phyloP scores from a whole-genome alignment of 2,888 invertebrate genomes.

The Suillia variegata region DNA sequence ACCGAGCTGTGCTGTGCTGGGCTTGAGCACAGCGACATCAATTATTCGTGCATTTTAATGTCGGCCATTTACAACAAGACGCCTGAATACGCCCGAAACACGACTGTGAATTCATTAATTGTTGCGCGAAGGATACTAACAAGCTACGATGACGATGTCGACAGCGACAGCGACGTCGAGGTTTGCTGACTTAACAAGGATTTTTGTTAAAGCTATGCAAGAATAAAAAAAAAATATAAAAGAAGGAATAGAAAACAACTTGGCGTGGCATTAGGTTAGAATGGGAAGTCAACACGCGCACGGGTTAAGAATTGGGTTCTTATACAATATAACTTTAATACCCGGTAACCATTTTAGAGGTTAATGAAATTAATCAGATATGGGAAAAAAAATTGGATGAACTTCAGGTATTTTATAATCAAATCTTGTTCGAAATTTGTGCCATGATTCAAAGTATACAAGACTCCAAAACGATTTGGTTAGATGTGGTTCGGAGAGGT shows the following conservation, averaged over 20 bases:
- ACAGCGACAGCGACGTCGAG: neutral
- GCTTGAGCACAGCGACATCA: constrained; percentile 9
- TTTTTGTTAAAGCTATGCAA: constrained; percentile 4
- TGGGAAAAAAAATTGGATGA: no score
- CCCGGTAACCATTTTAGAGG: no score
- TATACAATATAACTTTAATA: no score
- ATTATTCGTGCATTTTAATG: constrained; percentile 35
- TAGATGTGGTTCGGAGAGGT: no score
- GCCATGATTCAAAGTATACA: no score
- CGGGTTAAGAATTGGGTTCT: no score
- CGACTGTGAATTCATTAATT: constrained; percentile 32
- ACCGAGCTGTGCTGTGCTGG: neutral
- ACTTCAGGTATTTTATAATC: no score
- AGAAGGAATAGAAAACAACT: neutral
- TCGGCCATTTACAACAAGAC: constrained; percentile 36
- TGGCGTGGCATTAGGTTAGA: no score
- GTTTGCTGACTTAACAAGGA: constrained; percentile 8
- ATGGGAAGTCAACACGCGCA: no score
- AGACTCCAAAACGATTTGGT: no score
- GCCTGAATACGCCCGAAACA: constrained; percentile 10
- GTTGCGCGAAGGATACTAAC: constrained; percentile 11
- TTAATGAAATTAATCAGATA: no score
- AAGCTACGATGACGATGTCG: constrained; percentile 36
- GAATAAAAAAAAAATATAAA: neutral
- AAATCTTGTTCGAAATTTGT: no score